Evolutionary conservation across 2,797 vertebrate species (phyloP).

Genomic region (Lepidocolaptes lacrymiger): DNA sequence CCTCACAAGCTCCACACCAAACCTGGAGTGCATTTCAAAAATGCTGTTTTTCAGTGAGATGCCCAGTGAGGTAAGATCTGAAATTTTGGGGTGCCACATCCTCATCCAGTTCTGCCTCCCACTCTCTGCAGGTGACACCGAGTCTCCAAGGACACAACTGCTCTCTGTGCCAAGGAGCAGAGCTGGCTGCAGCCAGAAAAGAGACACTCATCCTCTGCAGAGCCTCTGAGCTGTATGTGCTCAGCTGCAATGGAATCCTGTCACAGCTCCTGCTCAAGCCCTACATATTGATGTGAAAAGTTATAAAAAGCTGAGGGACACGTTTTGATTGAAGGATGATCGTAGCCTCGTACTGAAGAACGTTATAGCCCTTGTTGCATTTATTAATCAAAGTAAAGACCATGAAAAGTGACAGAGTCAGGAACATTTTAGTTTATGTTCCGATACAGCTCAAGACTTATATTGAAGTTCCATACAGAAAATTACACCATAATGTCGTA

Average conservation of each 20-base stretch:
- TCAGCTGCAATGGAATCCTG: not conserved
- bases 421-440: slow-evolving; percentile 74
- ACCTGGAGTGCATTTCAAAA: not conserved
- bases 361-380: slow-evolving; percentile 54
- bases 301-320: slow-evolving; percentile 39
- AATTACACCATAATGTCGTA: slow-evolving; percentile 71
- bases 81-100: not conserved
- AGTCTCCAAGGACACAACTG: not conserved
- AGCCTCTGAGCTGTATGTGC: not conserved
- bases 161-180: not conserved
- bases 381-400: slow-evolving; percentile 77
- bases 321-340: slow-evolving; percentile 58
- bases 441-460: slow-evolving; percentile 65
- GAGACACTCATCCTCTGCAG: not conserved
- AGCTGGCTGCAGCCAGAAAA: not conserved
- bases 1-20: not conserved
- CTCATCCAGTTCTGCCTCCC: not conserved
- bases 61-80: not conserved
- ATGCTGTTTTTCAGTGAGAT: not conserved
- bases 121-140: fast-evolving
- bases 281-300: slow-evolving; percentile 7
- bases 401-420: slow-evolving; percentile 72
- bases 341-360: slow-evolving; percentile 34
- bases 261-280: not conserved
- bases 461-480: slow-evolving; percentile 68